Percentiles rank a stretch among this genome's conserved stretches.
Evolutionary conservation across 2,888 invertebrate genomes (phyloP).

Genomic region (Agrotis puta): DNA sequence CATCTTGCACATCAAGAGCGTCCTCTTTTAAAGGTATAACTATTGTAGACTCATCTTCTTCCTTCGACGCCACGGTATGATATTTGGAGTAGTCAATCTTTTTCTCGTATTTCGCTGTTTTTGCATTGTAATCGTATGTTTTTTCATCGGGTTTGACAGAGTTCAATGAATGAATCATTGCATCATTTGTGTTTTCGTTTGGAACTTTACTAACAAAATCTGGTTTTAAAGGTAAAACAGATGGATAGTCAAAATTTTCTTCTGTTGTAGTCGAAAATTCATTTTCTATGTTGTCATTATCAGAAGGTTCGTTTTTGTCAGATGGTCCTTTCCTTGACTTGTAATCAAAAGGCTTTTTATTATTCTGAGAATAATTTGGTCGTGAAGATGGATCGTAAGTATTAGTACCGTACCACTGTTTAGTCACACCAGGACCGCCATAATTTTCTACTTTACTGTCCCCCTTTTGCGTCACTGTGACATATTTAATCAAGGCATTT

Average conservation of each 20-base stretch:
- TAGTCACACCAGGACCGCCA: constrained; percentile 65
- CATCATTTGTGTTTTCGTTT: background rate
- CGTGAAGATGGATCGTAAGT: constrained; percentile 65
- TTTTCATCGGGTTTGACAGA: constrained; percentile 3
- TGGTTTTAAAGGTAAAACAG: constrained; percentile 18
- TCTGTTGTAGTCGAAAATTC: constrained; percentile 1
- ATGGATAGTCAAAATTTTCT: background rate
- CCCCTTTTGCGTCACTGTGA: constrained; percentile 80
- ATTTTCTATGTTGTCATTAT: constrained; percentile 7
- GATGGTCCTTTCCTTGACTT: constrained; percentile 59
- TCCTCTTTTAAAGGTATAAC: background rate
- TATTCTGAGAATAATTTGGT: constrained; percentile 57
- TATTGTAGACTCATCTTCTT: constrained; percentile 1
- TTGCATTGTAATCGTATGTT: background rate
- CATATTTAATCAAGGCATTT: constrained; percentile 82
- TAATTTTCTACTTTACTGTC: constrained; percentile 68
- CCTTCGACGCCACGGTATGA: background rate
- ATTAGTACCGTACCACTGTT: constrained; percentile 68
- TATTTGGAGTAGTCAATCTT: constrained; percentile 14
- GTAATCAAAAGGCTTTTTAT: constrained; percentile 63
- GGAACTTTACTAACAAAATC: background rate
- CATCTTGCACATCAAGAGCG: background rate
- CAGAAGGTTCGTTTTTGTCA: constrained; percentile 32
- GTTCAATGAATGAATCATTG: background rate
- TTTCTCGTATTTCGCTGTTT: constrained; percentile 30